phyloP scores from a whole-genome alignment of 2,888 invertebrate species.

The Melieria crassipennis region DNA sequence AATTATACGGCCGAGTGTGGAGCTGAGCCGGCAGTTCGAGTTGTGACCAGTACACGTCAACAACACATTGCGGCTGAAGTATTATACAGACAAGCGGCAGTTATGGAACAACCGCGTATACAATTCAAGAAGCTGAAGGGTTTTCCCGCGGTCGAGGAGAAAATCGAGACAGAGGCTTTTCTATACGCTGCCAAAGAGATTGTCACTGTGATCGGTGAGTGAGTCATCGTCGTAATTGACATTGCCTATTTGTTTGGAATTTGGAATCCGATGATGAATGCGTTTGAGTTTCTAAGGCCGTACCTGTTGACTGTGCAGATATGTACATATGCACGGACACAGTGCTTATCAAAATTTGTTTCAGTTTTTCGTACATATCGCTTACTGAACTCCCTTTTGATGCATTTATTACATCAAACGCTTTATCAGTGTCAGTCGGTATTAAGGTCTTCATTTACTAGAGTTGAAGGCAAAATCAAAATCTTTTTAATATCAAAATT shows the following conservation, averaged over 20 bases:
- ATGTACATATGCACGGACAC: not conserved
- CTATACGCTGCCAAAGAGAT: constrained; percentile 72
- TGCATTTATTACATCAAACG: too few relatives aligned
- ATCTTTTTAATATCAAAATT: too few relatives aligned
- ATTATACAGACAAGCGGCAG: not conserved
- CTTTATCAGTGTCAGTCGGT: too few relatives aligned
- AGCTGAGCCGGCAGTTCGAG: too few relatives aligned
- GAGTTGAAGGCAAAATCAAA: too few relatives aligned
- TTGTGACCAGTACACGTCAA: not conserved
- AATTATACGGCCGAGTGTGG: too few relatives aligned
- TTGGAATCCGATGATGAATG: too few relatives aligned
- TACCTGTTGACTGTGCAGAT: not conserved
- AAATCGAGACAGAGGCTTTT: constrained; percentile 72
- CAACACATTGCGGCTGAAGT: not conserved
- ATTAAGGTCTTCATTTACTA: too few relatives aligned
- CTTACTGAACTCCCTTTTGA: not conserved
- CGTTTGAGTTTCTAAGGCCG: not conserved
- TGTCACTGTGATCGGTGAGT: constrained; percentile 74
- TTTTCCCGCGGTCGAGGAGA: constrained; percentile 70
- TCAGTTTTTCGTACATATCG: not conserved
- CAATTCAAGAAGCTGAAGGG: constrained; percentile 60
- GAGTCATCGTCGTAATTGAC: not conserved
- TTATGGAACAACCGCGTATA: constrained; percentile 50
- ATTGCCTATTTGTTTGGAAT: not conserved
- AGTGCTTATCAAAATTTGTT: not conserved